These are phyloP conservation scores for Argyra leucocephala DNA, from an alignment of 2,888 invertebrate species.

Conservation along the genomic window DNA sequence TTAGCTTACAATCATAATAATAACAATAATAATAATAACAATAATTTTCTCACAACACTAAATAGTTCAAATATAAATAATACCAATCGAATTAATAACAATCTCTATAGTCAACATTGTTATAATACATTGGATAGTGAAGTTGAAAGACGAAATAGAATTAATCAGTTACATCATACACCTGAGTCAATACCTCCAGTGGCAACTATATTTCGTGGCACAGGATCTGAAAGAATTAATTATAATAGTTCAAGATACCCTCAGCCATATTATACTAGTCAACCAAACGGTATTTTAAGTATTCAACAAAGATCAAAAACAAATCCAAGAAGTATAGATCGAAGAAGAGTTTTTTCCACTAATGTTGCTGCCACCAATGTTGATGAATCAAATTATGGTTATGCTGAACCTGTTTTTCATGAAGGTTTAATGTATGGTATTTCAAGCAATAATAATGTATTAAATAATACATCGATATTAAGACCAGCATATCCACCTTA, in stretches of 20 bases:
- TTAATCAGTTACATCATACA: constrained; percentile 39
- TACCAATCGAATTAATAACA: constrained; percentile 23
- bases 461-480: constrained; percentile 22
- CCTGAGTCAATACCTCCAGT: constrained; percentile 27
- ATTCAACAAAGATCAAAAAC: constrained; percentile 32
- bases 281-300: constrained; percentile 28
- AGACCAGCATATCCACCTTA: constrained; percentile 47
- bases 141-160: constrained; percentile 40
- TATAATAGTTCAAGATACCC: constrained; percentile 32
- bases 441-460: constrained; percentile 18
- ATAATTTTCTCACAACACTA: constrained; percentile 21
- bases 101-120: constrained; percentile 30
- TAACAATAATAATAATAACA: constrained; percentile 27
- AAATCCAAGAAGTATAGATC: constrained; percentile 38
- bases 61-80: constrained; percentile 26
- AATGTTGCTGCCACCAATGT: constrained; percentile 27
- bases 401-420: constrained; percentile 63
- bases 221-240: constrained; percentile 31
- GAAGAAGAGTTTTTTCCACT: constrained; percentile 37
- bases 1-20: constrained; percentile 26
- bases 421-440: constrained; percentile 70
- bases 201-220: constrained; percentile 37
- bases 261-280: constrained; percentile 33
- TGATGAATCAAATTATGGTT: constrained; percentile 39
- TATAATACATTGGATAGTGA: constrained; percentile 39